A percentile compares a stretch with the other conserved stretches of the same genome.
Conservation (phyloP, 2,888 invertebrate species). For the Heteromyza rotundicornis region DNA sequence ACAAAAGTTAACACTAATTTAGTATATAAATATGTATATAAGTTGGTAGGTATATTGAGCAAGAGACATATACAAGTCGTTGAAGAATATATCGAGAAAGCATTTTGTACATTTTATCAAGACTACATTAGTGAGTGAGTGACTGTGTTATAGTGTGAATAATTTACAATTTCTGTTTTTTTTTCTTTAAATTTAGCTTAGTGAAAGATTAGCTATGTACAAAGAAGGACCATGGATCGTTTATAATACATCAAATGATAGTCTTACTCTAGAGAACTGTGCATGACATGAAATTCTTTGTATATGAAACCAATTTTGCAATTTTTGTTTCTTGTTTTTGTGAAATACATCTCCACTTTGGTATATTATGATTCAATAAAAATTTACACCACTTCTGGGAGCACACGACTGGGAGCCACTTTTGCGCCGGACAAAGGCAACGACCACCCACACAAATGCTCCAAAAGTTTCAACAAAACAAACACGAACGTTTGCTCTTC, state of each 20-base stretch:
- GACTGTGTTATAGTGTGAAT: too few relatives aligned
- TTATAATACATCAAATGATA: not conserved
- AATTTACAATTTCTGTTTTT: too few relatives aligned
- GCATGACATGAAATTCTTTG: conserved; percentile 16
- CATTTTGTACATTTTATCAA: not conserved
- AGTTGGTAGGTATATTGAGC: conserved; percentile 37
- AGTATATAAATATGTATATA: not conserved
- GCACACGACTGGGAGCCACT: conserved; percentile 2
- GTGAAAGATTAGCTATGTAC: not conserved
- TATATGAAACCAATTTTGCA: conserved; percentile 26
- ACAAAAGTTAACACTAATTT: not conserved
- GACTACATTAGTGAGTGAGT: not conserved
- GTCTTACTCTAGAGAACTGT: not conserved
- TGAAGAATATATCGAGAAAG: not conserved
- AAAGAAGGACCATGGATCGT: not conserved
- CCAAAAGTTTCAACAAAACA: not conserved
- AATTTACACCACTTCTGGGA: conserved; percentile 29
- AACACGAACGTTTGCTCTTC: not conserved
- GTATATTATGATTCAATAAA: conserved; percentile 24
- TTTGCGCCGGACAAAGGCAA: not conserved
- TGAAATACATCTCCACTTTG: conserved; percentile 1
- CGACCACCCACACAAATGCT: not conserved
- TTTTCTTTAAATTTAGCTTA: not conserved
- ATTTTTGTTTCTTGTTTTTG: not conserved
- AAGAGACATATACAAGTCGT: conserved; percentile 37